Base-by-base conservation (phyloP, 1,140 invertebrate genomes). In the Leptoteleia sp. region DNA sequence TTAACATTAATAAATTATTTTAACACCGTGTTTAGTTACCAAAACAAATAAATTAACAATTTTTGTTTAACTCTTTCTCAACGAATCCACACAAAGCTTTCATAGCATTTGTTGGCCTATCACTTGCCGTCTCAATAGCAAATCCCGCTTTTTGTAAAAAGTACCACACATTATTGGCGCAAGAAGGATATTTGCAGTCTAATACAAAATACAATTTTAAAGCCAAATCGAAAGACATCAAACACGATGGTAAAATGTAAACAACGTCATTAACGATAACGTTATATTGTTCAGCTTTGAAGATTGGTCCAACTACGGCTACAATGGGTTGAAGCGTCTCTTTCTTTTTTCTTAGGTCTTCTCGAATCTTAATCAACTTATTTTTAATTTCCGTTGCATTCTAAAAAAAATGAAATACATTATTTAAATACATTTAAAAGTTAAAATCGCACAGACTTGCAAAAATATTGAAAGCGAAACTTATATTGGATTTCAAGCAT, bases 91-190 rank as follows among this genome's bases (percentile, higher is more conserved):
- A 11, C n/a, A 33, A 11, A 11, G 11, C 22, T 33, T 48, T 75
- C 1, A 59, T 17, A 11, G 25, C 54, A 31, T 29, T 22, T 4
- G 42, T 35, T 1, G 40, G 42, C 16, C n/a, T 57, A 11, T 59
- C 52, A 0, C 11, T 13, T 7, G 17, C 0, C 16, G 22, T 1
- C 3, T 54, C 38, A 7, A 76, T 61, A 3, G 3, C 8, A 62
- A 62, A 68, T 22, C 62, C 40, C 1, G 68, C 68, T 31, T 54
- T 45, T 40, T 72, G 48, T 9, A 64, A 35, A 33, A 72, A 72
- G 9, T 45, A 27, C 57, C 68, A 64, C 6, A 72, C 1, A 45
- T 61, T 71, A 6, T 37, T 0, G 0, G 67, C 27, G 7, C 11
- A 8, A 22, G 4, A 1, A 1, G 67, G 67, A 11, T 71, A 61